phyloP scores from a whole-genome alignment of 2,888 invertebrate species.

The Protonemura montana region DNA sequence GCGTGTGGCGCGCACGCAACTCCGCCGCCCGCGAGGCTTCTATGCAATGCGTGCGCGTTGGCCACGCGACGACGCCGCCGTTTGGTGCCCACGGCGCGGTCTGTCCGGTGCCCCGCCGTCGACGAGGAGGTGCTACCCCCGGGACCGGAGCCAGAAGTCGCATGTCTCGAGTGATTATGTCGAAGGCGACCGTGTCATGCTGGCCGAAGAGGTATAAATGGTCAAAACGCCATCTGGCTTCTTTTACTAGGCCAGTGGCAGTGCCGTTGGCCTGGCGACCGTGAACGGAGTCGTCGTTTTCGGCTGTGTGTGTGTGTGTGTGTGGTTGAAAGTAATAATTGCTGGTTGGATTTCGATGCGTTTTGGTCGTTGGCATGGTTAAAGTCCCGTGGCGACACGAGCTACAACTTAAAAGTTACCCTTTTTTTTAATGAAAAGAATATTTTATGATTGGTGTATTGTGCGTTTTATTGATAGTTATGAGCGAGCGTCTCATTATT shows the following conservation, averaged over 20 bases:
- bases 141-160: background rate
- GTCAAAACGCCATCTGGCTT: background rate
- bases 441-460: background rate
- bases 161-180: background rate
- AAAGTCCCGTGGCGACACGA: background rate
- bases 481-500: too few relatives aligned
- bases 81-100: too few relatives aligned
- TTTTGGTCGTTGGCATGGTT: background rate
- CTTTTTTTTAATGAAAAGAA: background rate
- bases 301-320: background rate
- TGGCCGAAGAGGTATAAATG: background rate
- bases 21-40: background rate
- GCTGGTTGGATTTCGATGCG: background rate
- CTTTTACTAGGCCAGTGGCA: background rate
- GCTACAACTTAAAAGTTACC: background rate
- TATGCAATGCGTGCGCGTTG: background rate
- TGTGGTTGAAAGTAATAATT: background rate
- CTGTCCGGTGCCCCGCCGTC: background rate
- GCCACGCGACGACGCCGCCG: background rate
- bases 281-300: background rate
- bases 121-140: background rate
- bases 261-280: background rate
- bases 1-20: background rate
- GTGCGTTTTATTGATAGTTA: background rate
- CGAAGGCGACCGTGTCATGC: background rate